These are phyloP conservation scores for Calycopis cecrops DNA, from an alignment of 1,140 invertebrate genomes.

Conservation along the genomic window DNA sequence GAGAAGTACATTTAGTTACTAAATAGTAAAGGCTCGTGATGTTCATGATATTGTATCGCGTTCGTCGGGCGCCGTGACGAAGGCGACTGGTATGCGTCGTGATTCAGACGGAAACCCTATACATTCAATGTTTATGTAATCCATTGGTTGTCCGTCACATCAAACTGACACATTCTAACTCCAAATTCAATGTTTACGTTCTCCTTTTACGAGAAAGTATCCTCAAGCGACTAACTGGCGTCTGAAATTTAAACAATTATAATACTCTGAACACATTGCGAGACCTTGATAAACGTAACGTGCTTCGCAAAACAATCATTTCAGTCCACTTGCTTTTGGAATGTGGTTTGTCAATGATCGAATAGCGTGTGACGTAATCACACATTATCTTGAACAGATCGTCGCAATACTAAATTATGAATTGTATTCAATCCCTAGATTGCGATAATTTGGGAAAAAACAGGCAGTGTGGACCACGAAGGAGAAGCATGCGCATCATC, in stretches of 20 bases:
- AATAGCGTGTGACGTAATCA: constrained; percentile 60
- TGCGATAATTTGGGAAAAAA: too few relatives aligned
- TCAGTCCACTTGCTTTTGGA: constrained; percentile 54
- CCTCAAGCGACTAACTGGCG: constrained; percentile 4
- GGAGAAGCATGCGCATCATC: constrained; percentile 34
- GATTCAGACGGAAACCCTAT: constrained; percentile 70
- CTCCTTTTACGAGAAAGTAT: constrained; percentile 1
- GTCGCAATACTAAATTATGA: constrained; percentile 36
- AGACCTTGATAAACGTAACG: constrained; percentile 61
- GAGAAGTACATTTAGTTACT: constrained; percentile 16
- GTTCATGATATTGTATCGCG: constrained; percentile 50
- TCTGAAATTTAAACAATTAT: constrained; percentile 1
- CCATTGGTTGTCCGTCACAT: constrained; percentile 49
- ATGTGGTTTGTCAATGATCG: constrained; percentile 71
- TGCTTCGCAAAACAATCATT: constrained; percentile 47
- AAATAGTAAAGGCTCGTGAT: constrained; percentile 40
- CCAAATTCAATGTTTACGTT: constrained; percentile 11
- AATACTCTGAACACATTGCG: constrained; percentile 7
- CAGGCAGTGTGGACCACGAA: too few relatives aligned
- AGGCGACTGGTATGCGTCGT: constrained; percentile 63
- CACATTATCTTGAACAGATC: constrained; percentile 41
- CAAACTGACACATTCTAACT: constrained; percentile 24
- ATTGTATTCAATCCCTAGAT: not conserved
- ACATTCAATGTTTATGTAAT: constrained; percentile 67
- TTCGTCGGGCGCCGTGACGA: constrained; percentile 58